These are phyloP conservation scores for Heterodera filipjevi DNA, from an alignment of 2,888 invertebrate species.

Conservation along the genomic window DNA sequence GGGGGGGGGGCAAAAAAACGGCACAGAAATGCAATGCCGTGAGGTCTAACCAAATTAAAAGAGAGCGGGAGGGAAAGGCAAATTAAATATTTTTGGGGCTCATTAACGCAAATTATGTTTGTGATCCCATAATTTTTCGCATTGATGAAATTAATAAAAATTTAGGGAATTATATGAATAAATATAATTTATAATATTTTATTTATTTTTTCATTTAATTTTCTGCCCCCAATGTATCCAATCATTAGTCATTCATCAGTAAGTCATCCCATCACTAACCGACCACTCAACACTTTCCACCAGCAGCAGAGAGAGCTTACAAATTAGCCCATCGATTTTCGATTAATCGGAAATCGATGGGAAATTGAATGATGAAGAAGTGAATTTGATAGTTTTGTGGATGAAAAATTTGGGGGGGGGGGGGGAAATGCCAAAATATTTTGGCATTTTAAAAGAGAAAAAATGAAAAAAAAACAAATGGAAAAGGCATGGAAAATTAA, in stretches of 20 bases:
- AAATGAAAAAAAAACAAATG: too few relatives aligned
- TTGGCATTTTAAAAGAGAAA: neutral
- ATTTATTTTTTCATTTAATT: too few relatives aligned
- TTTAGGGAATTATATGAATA: too few relatives aligned
- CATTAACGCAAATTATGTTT: too few relatives aligned
- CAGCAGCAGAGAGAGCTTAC: neutral
- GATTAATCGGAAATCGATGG: neutral
- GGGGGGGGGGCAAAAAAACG: too few relatives aligned
- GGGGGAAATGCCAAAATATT: neutral
- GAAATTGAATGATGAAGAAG: neutral
- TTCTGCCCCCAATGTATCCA: neutral
- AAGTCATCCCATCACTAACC: neutral
- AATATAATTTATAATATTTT: too few relatives aligned
- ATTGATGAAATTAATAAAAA: too few relatives aligned
- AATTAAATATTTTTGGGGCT: too few relatives aligned
- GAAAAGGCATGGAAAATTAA: too few relatives aligned
- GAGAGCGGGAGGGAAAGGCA: neutral
- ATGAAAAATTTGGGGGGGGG: neutral
- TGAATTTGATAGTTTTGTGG: neutral
- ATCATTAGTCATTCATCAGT: conserved; percentile 7
- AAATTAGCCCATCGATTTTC: conserved; percentile 4
- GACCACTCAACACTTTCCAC: neutral
- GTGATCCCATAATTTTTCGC: too few relatives aligned
- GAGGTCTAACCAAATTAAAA: too few relatives aligned
- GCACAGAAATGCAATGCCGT: too few relatives aligned